phyloP scores from a whole-genome alignment of 2,113 vertebrate genomes.

The Neolamprologus ventralis region DNA sequence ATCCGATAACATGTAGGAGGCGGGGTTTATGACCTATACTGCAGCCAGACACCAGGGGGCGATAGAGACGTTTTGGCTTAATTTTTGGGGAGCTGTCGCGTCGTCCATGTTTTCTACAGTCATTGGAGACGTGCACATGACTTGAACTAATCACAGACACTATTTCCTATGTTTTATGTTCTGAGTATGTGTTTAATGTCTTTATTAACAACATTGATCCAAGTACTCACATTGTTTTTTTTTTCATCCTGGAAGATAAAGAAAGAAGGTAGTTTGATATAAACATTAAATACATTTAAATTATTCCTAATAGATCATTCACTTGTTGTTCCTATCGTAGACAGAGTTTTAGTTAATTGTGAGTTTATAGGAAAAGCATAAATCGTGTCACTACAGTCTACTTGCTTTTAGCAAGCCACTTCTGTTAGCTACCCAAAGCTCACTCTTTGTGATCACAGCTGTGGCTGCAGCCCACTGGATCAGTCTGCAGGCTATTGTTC shows the following conservation, averaged over 20 bases:
- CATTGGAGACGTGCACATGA: neutral
- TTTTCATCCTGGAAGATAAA: neutral
- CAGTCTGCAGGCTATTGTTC: slow-evolving; percentile 16
- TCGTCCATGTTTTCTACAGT: neutral
- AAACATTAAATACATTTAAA: neutral
- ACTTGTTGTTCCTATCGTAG: neutral
- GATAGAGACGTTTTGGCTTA: neutral
- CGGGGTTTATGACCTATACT: neutral
- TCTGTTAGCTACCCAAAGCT: neutral
- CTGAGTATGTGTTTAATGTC: neutral
- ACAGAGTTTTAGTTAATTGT: neutral
- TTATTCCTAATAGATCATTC: neutral
- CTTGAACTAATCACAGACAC: neutral
- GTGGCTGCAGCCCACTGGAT: slow-evolving; percentile 2
- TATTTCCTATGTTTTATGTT: neutral
- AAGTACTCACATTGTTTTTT: neutral
- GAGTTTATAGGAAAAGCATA: neutral
- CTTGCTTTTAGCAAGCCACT: neutral
- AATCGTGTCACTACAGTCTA: neutral
- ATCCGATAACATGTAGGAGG: neutral
- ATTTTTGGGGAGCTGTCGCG: neutral
- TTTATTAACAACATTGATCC: neutral
- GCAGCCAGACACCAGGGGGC: neutral
- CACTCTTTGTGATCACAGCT: neutral
- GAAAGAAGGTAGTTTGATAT: neutral